Base-by-base conservation (phyloP, 2,888 invertebrate genomes). In the Machimus atricapillus region DNA sequence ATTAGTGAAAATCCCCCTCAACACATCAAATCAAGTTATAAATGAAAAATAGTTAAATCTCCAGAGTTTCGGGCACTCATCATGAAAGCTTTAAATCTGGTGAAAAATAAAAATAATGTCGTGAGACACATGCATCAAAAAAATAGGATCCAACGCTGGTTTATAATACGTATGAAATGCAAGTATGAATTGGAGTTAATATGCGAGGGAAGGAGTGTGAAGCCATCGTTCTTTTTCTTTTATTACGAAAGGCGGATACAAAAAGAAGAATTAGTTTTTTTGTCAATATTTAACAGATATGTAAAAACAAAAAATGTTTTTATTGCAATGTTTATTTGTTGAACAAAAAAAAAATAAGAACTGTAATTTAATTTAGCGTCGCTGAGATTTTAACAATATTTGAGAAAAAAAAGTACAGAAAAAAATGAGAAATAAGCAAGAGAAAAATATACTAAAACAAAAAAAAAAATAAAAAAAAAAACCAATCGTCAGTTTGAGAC, bases 301-400 rank as follows among this genome's bases (percentile, higher is more conserved):
- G 73, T 85, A 85, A 74, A 74, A 85, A 85, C 85, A 85, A 85
- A 37, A n/a, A 37, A 19, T 46, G 85, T 85, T 85, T 85, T 74
- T 85, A 85, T 85, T 85, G 31, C 85, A 74, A 74, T 74, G 85
- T 85, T 85, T 46, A 85, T 85, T 85, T 85, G 85, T 85, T 85
- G 85, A 85, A 12, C 66, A 66, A 66, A 66, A 34, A 27, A n/a
- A 27, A 40, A 23, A 66, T 66, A 74, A 46, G 74, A 78, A 86
- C 73, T 79, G 74, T 86, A 73, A 79, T 81, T 81, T 79, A 79
- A 73, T 79, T 52, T 73, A 81, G 66, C 40, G 56, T 56, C 78
- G 56, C 66, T 66, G 73, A 86, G 43, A 81, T 43, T 74, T 77
- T 58, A 40, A 73, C 73, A 73, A 27, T 27, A 66, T 66, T 66